Base-by-base conservation (phyloP, 2,888 invertebrate species). In the Tillus elongatus region DNA sequence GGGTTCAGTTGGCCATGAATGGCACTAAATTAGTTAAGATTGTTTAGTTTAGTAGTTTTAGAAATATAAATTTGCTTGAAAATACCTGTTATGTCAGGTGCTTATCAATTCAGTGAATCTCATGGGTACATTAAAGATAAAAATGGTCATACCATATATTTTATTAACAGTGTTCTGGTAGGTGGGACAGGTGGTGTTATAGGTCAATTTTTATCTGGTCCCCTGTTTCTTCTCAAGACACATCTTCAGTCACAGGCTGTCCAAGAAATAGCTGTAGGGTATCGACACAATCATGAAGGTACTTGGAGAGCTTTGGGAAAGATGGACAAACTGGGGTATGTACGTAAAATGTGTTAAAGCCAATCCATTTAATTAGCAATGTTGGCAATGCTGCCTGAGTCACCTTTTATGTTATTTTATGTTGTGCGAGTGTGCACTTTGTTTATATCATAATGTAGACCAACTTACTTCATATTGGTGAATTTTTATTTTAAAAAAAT, bases 171-270 rank as follows among this genome's bases (percentile, higher is more conserved):
- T 45, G 64, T 72, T 3, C 28, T 64, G 2, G 67, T 70, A n/a
- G 73, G 74, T 27, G 73, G 73, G 3, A 52, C 71, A 4, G 74
- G 81, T 32, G 86, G 86, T 1, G 67, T 74, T 15, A 50, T 77
- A 38, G 82, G 85, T 9, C 80, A 82, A 1, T 63, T 76, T 30
- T 58, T 75, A 12, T 79, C 78, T n/a, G 84, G 83, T 58, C 87
- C 87, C 0, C 71, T 82, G 16, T 84, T 79, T 40, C 71, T 87
- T 59, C 69, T 90, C 4, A 90, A 90, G 68, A 88, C 86, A 1
- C 89, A 88, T 54, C 72, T 89, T 35, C 89, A 90, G 58, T 74
- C 87, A 0, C 71, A 76, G 44, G 75, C 84, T 2, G 74, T 74
- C 32, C 71, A 74, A 4, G 70, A 73, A 33, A 86, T 87, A 50